phyloP scores from a whole-genome alignment of 2,888 invertebrate species.

The Patella caerulea region DNA sequence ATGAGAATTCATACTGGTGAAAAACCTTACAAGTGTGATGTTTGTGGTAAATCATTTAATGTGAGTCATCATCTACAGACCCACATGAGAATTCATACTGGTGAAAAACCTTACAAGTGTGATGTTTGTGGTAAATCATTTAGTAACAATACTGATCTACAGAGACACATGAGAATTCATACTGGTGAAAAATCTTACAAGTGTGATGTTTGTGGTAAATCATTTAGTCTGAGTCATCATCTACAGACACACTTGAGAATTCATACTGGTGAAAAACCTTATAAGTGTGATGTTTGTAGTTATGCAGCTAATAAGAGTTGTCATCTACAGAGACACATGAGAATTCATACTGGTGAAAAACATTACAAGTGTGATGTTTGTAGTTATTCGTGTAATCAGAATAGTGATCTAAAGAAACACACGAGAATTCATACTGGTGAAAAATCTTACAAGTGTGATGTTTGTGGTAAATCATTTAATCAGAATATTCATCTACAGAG shows the following conservation, averaged over 20 bases:
- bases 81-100: conserved; percentile 9
- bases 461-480: conserved; percentile 27
- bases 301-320: conserved; percentile 4
- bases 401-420: conserved; percentile 11
- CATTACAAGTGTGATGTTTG: conserved; percentile 28
- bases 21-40: conserved; percentile 25
- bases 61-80: not conserved
- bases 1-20: conserved; percentile 21
- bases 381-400: conserved; percentile 18
- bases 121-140: too few species aligned
- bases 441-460: conserved; percentile 25
- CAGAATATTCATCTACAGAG: not conserved
- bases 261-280: conserved; percentile 19
- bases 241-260: conserved; percentile 12
- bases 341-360: conserved; percentile 22
- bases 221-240: not conserved
- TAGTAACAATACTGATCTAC: too few species aligned
- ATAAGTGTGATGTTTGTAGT: conserved; percentile 17
- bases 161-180: not conserved
- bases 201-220: conserved; percentile 12
- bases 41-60: conserved; percentile 27
- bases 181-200: conserved; percentile 21
- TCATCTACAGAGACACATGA: conserved; percentile 19
- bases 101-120: too few species aligned
- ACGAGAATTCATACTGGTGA: conserved; percentile 21